A percentile compares a stretch with the other conserved stretches of the same genome.
Conservation (phyloP, 1,140 invertebrate species). For the Scaptomyza hsui region DNA sequence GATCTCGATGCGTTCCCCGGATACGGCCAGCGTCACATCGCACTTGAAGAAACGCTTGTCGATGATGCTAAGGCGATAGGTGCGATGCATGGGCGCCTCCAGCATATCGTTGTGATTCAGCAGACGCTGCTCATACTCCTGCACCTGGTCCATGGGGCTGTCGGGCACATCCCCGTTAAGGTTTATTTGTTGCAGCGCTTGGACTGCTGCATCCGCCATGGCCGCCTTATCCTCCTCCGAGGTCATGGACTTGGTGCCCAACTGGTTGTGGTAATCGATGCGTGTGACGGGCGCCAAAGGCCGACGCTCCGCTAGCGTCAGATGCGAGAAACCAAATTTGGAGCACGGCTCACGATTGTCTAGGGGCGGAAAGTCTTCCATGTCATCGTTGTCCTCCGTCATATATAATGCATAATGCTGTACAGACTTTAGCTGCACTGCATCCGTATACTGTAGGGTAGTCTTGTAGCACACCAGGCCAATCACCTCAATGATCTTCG, state of each 20-base stretch:
- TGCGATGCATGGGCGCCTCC: constrained; percentile 93
- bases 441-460: constrained; percentile 86
- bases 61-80: constrained; percentile 91
- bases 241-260: constrained; percentile 78
- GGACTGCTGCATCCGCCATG: constrained; percentile 59
- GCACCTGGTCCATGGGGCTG: constrained; percentile 62
- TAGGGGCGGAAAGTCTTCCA: constrained; percentile 95
- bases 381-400: constrained; percentile 98
- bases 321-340: constrained; percentile 95
- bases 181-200: constrained; percentile 57
- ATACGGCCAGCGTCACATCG: constrained; percentile 93
- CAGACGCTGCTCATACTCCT: constrained; percentile 86
- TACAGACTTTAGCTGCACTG: constrained; percentile 85
- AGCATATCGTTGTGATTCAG: constrained; percentile 89
- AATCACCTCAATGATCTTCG: constrained; percentile 96
- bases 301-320: constrained; percentile 92
- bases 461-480: constrained; percentile 96
- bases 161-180: constrained; percentile 59
- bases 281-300: constrained; percentile 79
- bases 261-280: constrained; percentile 81
- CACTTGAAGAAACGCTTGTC: constrained; percentile 92
- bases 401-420: constrained; percentile 94
- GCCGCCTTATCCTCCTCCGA: constrained; percentile 74
- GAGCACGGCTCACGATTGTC: constrained; percentile 94
- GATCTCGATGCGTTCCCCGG: constrained; percentile 95